phyloP scores from a whole-genome alignment of 1,140 invertebrate genomes.

The Procambarus clarkii region DNA sequence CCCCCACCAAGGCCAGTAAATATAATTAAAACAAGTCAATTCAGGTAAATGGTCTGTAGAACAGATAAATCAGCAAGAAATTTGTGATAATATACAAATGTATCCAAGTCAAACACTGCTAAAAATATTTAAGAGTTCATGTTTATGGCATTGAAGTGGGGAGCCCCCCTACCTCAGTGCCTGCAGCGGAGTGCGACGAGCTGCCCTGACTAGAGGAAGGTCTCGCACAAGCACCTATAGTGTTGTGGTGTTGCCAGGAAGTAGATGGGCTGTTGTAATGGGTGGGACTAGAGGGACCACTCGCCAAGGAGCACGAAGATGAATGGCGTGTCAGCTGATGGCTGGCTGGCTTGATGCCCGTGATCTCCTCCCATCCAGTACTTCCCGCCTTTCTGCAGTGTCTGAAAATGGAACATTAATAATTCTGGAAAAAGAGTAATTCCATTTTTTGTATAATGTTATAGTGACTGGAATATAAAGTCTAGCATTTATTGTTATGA shows the following conservation, averaged over 20 bases:
- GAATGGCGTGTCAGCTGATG: conserved; percentile 71
- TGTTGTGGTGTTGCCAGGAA: conserved; percentile 48
- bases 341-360: conserved; percentile 71
- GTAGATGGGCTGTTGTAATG: conserved; percentile 40
- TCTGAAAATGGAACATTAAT: not conserved
- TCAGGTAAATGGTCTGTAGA: too few species aligned
- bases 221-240: not conserved
- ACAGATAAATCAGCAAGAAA: too few species aligned
- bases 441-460: too few species aligned
- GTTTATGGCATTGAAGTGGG: too few species aligned
- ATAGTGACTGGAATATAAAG: too few species aligned
- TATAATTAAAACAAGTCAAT: too few species aligned
- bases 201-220: conserved; percentile 35
- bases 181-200: not conserved
- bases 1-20: too few species aligned
- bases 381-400: conserved; percentile 5
- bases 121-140: too few species aligned
- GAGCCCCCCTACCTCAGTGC: conserved; percentile 4
- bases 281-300: conserved; percentile 65
- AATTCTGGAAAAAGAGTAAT: too few species aligned
- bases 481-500: too few species aligned
- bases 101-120: too few species aligned
- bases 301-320: conserved; percentile 70
- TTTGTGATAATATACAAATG: too few species aligned
- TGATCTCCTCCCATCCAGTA: conserved; percentile 51